Conservation (phyloP, 2,888 invertebrate genomes). For the Ochlodes sylvanus region DNA sequence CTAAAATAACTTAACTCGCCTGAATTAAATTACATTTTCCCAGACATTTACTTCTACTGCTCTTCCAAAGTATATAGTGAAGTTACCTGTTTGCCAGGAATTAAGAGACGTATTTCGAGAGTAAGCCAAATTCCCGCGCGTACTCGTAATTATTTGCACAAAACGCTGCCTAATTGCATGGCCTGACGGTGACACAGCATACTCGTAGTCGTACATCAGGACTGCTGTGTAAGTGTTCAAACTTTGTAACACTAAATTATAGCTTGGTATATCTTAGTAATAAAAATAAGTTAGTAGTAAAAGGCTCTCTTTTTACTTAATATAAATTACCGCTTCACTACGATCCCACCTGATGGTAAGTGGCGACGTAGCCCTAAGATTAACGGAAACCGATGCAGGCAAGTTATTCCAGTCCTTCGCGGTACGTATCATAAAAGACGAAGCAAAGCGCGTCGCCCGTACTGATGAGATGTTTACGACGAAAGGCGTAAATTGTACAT, state of each 20-base stretch:
- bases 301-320: too few relatives aligned
- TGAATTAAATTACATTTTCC: slow-evolving; percentile 22
- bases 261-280: slow-evolving; percentile 47
- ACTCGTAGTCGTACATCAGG: slow-evolving; percentile 65
- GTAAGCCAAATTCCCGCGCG: slow-evolving; percentile 59
- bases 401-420: too few relatives aligned
- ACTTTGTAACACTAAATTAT: not conserved
- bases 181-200: slow-evolving; percentile 71
- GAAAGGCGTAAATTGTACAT: too few relatives aligned
- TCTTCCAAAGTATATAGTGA: slow-evolving; percentile 27
- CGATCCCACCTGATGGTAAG: too few relatives aligned
- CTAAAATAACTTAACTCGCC: slow-evolving; percentile 6
- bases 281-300: slow-evolving; percentile 49
- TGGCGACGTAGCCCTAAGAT: too few relatives aligned
- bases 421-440: too few relatives aligned
- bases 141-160: slow-evolving; percentile 78
- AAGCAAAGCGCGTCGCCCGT: too few relatives aligned
- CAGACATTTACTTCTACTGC: slow-evolving; percentile 21
- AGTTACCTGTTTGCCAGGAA: slow-evolving; percentile 58
- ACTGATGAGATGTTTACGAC: too few relatives aligned
- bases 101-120: slow-evolving; percentile 62
- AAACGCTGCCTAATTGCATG: slow-evolving; percentile 79
- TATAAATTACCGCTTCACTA: too few relatives aligned
- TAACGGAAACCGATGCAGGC: too few relatives aligned
- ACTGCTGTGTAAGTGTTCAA: slow-evolving; percentile 44